phyloP scores from a whole-genome alignment of 2,888 invertebrate genomes.

The Macropis europaea region DNA sequence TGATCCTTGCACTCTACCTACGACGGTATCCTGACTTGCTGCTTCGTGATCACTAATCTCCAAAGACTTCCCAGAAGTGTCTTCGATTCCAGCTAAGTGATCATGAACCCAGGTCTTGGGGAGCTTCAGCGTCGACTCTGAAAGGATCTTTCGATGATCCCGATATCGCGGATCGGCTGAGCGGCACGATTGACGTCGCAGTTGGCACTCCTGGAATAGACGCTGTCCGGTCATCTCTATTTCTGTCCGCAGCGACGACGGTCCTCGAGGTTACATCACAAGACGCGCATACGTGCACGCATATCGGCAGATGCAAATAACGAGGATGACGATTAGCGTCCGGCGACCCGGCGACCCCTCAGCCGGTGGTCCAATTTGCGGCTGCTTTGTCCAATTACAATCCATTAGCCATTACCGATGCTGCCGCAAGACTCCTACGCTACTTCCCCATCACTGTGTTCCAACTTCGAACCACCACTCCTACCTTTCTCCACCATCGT shows the following conservation, averaged over 20 bases:
- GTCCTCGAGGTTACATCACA: slow-evolving; percentile 48
- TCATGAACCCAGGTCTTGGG: no score
- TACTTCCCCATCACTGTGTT: slow-evolving; percentile 48
- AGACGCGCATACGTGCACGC: slow-evolving; percentile 31
- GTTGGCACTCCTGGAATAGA: slow-evolving; percentile 52
- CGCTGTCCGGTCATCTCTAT: slow-evolving; percentile 57
- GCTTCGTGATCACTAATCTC: no score
- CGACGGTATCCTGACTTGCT: no score
- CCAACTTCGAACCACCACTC: slow-evolving; percentile 43
- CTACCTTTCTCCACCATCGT: slow-evolving; percentile 31
- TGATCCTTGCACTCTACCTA: no score
- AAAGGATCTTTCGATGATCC: slow-evolving; percentile 11
- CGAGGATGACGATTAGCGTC: slow-evolving; percentile 74
- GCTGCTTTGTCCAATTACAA: slow-evolving; percentile 79
- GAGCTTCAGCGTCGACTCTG: neutral
- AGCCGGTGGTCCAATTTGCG: slow-evolving; percentile 80
- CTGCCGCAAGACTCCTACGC: slow-evolving; percentile 73
- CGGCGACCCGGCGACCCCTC: slow-evolving; percentile 71
- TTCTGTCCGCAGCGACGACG: slow-evolving; percentile 44
- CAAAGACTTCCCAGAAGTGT: no score
- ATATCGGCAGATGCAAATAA: slow-evolving; percentile 73
- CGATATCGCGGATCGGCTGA: neutral
- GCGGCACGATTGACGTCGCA: neutral
- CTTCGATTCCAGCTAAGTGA: no score
- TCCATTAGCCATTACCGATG: slow-evolving; percentile 74